phyloP scores from a whole-genome alignment of 2,797 vertebrate genomes.

The Pogoniulus pusillus region DNA sequence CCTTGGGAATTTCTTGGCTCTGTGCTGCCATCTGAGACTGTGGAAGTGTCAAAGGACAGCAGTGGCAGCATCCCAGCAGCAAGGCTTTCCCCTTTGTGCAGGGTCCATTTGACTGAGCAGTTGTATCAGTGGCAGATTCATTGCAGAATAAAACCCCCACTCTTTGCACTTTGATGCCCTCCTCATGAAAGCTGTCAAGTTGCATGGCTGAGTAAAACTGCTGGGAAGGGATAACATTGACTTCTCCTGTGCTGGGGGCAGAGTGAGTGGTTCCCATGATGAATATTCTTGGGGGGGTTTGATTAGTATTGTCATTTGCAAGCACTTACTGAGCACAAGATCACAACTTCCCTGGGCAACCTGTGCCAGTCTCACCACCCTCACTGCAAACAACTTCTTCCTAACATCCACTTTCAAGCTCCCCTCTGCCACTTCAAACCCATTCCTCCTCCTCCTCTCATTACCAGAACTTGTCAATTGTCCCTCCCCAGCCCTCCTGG shows the following conservation, averaged over 20 bases:
- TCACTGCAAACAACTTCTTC: no score
- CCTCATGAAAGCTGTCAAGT: slow-evolving; percentile 63
- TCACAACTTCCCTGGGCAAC: no score
- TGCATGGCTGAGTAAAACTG: slow-evolving; percentile 50
- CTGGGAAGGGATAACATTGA: slow-evolving; percentile 63
- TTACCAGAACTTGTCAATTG: no score
- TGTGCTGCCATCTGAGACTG: slow-evolving; percentile 64
- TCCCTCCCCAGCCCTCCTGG: no score
- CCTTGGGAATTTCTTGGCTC: slow-evolving; percentile 55
- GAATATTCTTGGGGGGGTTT: slow-evolving; percentile 39
- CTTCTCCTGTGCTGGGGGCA: slow-evolving; percentile 40
- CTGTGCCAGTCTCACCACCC: no score
- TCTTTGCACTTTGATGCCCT: slow-evolving; percentile 44
- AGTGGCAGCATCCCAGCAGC: slow-evolving; percentile 70
- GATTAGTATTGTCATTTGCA: slow-evolving; percentile 62
- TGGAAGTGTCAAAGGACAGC: slow-evolving; percentile 65
- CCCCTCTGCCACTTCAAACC: no score
- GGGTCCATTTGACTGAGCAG: slow-evolving; percentile 57
- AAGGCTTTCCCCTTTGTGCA: slow-evolving; percentile 61
- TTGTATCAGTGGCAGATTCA: slow-evolving; percentile 65
- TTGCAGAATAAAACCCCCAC: slow-evolving; percentile 37
- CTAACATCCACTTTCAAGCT: no score
- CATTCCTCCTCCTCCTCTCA: no score
- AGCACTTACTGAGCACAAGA: neutral
- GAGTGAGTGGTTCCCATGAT: slow-evolving; percentile 18